Percentiles rank a stretch among this genome's conserved stretches.
These are phyloP conservation scores for Melitaea athalia DNA, from an alignment of 2,888 invertebrate genomes.

Conservation along the genomic window DNA sequence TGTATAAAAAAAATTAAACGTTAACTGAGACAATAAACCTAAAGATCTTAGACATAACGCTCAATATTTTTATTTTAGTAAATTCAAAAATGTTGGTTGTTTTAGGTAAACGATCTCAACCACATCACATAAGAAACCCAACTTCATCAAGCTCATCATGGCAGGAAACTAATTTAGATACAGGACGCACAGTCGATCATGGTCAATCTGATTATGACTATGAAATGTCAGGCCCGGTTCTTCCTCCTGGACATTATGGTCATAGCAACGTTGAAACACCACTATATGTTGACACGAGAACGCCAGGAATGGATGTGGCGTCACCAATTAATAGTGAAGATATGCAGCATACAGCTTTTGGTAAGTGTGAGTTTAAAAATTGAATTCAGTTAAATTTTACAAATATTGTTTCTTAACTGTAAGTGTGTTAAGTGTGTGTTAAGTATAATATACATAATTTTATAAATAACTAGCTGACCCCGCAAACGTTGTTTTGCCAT, in stretches of 20 bases:
- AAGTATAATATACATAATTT: too few species aligned
- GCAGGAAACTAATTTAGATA: conserved; percentile 95
- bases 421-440: too few species aligned
- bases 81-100: too few species aligned
- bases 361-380: conserved; percentile 48
- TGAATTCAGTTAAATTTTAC: neutral
- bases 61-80: too few species aligned
- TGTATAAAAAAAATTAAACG: too few species aligned
- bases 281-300: conserved; percentile 87
- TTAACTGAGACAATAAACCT: too few species aligned
- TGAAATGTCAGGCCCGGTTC: conserved; percentile 50
- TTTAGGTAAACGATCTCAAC: conserved; percentile 13
- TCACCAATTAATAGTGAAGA: conserved; percentile 75
- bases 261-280: conserved; percentile 76
- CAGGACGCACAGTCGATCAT: conserved; percentile 88
- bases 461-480: too few species aligned
- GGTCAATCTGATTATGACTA: conserved; percentile 77
- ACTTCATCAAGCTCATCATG: conserved; percentile 90
- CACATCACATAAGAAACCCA: conserved; percentile 48
- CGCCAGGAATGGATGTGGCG: conserved; percentile 57
- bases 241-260: conserved; percentile 65
- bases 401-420: too few species aligned
- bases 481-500: too few species aligned
- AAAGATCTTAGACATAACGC: too few species aligned
- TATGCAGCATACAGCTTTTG: conserved; percentile 65